Percentiles rank a stretch among this genome's conserved stretches.
Evolutionary conservation across 2,888 invertebrate genomes (phyloP).

Genomic region (Argyra leucocephala): DNA sequence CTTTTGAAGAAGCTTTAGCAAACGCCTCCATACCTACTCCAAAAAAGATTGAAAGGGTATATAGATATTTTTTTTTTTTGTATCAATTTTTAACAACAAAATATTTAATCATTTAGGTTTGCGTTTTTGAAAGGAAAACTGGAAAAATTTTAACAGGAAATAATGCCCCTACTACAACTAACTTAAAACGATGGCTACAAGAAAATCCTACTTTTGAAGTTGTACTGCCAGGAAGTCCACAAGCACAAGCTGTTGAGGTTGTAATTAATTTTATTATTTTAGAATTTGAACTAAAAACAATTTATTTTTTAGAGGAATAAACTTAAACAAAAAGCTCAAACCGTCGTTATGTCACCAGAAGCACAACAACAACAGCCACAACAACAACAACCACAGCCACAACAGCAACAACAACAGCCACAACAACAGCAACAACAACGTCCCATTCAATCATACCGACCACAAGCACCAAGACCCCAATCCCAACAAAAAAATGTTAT

Average conservation of each 20-base stretch:
- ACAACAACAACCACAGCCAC: slow-evolving; percentile 20
- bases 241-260: slow-evolving; percentile 40
- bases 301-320: slow-evolving; percentile 27
- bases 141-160: slow-evolving; percentile 65
- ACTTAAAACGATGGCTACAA: slow-evolving; percentile 72
- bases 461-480: slow-evolving; percentile 15
- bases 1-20: slow-evolving; percentile 40
- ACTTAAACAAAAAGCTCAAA: slow-evolving; percentile 23
- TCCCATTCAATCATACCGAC: slow-evolving; percentile 20
- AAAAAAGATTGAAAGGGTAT: slow-evolving; percentile 37
- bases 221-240: slow-evolving; percentile 54
- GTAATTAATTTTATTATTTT: neutral
- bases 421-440: slow-evolving; percentile 29
- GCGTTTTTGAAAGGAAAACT: slow-evolving; percentile 73
- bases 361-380: slow-evolving; percentile 25
- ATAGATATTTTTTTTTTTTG: neutral
- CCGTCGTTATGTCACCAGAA: slow-evolving; percentile 20
- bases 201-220: slow-evolving; percentile 83
- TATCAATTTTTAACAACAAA: neutral
- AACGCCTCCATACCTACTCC: slow-evolving; percentile 33
- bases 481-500: slow-evolving; percentile 14
- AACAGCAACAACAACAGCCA: neutral
- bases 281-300: neutral
- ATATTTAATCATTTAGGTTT: slow-evolving; percentile 43
- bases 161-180: slow-evolving; percentile 73